These are phyloP conservation scores for Aricia artaxerxes DNA, from an alignment of 2,888 invertebrate genomes.

Conservation along the genomic window DNA sequence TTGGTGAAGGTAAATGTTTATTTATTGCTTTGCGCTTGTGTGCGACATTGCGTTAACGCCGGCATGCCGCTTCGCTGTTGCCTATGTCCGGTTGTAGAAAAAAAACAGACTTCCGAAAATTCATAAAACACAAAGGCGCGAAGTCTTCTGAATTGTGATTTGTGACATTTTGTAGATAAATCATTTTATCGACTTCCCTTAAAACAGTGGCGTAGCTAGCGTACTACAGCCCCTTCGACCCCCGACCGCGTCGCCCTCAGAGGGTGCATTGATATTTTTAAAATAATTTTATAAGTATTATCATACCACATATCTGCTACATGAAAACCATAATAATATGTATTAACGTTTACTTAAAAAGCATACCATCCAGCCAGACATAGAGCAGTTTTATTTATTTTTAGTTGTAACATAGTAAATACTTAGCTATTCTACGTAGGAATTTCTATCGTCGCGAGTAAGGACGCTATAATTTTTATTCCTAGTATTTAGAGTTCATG, in stretches of 20 bases:
- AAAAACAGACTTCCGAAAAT: not conserved
- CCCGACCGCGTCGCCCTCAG: not conserved
- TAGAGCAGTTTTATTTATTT: not conserved
- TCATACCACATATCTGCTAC: not conserved
- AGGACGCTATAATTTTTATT: slow-evolving; percentile 8
- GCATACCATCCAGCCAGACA: slow-evolving; percentile 2
- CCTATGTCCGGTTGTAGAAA: not conserved
- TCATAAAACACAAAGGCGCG: not conserved
- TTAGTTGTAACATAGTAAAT: slow-evolving; percentile 3
- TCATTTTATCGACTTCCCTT: not conserved
- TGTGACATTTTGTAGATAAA: not conserved
- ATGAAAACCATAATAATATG: not conserved
- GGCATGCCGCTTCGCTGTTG: slow-evolving; percentile 39
- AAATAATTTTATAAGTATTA: not conserved
- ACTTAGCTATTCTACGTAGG: not conserved
- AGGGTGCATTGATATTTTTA: not conserved
- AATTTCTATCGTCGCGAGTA: not conserved
- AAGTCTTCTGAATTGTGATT: not conserved
- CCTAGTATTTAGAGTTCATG: not conserved
- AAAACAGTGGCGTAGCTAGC: not conserved
- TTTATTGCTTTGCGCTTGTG: slow-evolving; percentile 76
- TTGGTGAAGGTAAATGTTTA: slow-evolving; percentile 83
- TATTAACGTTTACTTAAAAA: not conserved
- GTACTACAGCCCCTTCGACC: not conserved
- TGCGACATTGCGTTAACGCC: slow-evolving; percentile 54